A percentile compares a stretch with the other conserved stretches of the same genome.
Conservation (phyloP, 2,113 vertebrate genomes). For the Protomyctophum bolini region DNA sequence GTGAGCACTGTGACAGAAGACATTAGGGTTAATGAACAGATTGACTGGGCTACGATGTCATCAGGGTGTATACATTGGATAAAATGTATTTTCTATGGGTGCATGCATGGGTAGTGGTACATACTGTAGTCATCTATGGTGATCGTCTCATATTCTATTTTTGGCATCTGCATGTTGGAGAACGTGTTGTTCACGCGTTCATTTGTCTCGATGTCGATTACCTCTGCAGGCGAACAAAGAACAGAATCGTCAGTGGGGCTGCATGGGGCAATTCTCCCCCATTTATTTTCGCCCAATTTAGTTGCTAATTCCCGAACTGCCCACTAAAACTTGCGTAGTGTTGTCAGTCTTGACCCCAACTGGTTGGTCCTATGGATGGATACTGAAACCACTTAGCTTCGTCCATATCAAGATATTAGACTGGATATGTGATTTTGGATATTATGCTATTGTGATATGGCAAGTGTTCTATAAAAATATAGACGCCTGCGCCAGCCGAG, state of each 20-base stretch:
- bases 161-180: slow-evolving; percentile 89
- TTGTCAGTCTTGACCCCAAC: no score
- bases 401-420: no score
- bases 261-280: no score
- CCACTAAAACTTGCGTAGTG: no score
- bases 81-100: not conserved
- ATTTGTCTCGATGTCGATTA: slow-evolving; percentile 89
- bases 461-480: no score
- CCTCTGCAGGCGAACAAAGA: slow-evolving; percentile 74
- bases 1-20: slow-evolving; percentile 80
- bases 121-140: slow-evolving; percentile 90
- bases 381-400: no score
- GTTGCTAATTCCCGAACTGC: no score
- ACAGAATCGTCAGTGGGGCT: not conserved
- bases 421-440: no score
- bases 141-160: slow-evolving; percentile 84
- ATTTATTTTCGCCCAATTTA: no score
- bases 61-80: not conserved
- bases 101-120: slow-evolving; percentile 55
- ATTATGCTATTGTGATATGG: no score
- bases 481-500: no score
- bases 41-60: not conserved
- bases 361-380: no score
- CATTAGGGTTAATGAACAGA: not conserved
- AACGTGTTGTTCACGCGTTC: slow-evolving; percentile 80